Evolutionary conservation across 2,888 invertebrate genomes (phyloP).

Genomic region (Cerastoderma edule): DNA sequence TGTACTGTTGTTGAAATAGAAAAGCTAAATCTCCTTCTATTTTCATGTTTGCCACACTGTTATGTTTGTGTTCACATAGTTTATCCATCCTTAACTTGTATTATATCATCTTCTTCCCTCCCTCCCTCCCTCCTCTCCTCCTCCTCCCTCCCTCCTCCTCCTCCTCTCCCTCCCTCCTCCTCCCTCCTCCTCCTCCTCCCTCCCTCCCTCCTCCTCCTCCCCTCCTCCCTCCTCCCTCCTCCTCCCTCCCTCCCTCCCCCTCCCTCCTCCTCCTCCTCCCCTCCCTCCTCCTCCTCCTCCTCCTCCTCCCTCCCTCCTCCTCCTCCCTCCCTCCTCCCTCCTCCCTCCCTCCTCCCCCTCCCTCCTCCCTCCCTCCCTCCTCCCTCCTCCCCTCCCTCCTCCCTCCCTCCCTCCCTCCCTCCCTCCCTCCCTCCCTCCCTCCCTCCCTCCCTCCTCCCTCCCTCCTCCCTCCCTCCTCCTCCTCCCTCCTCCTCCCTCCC

Average conservation of each 20-base stretch:
- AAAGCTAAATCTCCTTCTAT: too few species aligned
- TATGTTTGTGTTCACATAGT: too few species aligned
- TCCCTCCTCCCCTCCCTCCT: not conserved
- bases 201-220: too few species aligned
- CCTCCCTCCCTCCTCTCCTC: not conserved
- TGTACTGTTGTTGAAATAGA: too few species aligned
- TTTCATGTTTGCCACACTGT: too few species aligned
- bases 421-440: not conserved
- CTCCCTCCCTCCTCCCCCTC: not conserved
- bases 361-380: not conserved
- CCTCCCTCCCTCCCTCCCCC: not conserved
- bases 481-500: conserved; percentile 17
- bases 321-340: not conserved
- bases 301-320: not conserved
- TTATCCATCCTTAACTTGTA: too few species aligned
- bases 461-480: conserved; percentile 9
- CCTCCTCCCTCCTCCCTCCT: not conserved
- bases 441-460: conserved; percentile 1
- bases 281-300: not conserved
- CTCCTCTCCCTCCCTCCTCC: not conserved
- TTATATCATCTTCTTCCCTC: not conserved
- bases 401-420: not conserved
- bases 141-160: not conserved
- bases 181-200: not conserved
- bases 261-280: not conserved